Base-by-base conservation (phyloP, 1,140 invertebrate species). In the Maconellicoccus hirsutus region DNA sequence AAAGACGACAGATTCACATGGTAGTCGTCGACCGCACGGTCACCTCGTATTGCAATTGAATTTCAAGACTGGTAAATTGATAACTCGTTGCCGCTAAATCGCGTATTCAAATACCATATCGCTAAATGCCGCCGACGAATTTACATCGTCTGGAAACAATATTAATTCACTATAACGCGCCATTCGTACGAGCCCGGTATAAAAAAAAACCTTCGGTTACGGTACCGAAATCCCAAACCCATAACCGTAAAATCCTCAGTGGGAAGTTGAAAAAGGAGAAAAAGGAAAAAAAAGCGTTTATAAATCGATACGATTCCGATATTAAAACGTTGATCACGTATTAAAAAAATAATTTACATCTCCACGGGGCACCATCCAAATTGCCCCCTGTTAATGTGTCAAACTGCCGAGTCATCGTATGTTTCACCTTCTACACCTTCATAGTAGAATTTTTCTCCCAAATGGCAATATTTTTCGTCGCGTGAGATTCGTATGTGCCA, bases 281-380 rank as follows among this genome's bases (percentile, higher is more conserved):
- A 16, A 26, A 2, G 22, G n/a, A n/a, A 66, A 66, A 66, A 66
- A 66, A 66, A 66, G 10, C 42, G 42, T 52, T 52, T 52, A 52
- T 52, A 52, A 52, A 52, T 52, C 42, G 42, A 52, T 52, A 52
- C 42, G 12, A 52, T 52, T 52, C 16, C 42, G 42, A 52, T 52
- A 52, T 52, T 66, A 66, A 25, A 25, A 66, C 61, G 61, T 25
- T 66, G 61, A 26, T 23, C 61, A 66, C 61, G 61, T 66, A 66
- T 66, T 66, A 66, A 66, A 66, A 66, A 66, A 23, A 66, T 66
- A 66, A 66, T 66, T 66, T 66, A 66, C 61, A 66, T 25, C 61
- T 66, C 61, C 10, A 19, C 61, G 22, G 61, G 61, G 61, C n/a
- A 52, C 42, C 42, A 16, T 52, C 42, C 6, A 52, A 52, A 52